Evolutionary conservation across 2,888 invertebrate species (phyloP).

Genomic region (Geotrupes spiniger): DNA sequence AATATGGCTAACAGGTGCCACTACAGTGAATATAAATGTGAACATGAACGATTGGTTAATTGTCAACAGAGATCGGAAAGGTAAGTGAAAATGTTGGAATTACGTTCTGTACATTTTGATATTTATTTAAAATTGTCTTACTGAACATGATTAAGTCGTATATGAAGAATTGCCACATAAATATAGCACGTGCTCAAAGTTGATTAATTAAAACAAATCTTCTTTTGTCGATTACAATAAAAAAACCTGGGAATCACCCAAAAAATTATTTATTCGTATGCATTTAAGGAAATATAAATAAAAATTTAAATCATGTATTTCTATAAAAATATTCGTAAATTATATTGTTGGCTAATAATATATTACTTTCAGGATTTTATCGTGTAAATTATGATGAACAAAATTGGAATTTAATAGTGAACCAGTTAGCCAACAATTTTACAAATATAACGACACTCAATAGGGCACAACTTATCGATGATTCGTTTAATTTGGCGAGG

Average conservation of each 20-base stretch:
- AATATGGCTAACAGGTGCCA: neutral
- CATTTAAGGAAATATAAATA: too few species aligned
- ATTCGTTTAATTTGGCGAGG: conserved; percentile 47
- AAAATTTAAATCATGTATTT: too few species aligned
- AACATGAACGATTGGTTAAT: conserved; percentile 1
- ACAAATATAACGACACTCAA: conserved; percentile 47
- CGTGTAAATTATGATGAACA: conserved; percentile 33
- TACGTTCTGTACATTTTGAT: too few species aligned
- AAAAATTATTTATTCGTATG: too few species aligned
- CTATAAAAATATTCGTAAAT: too few species aligned
- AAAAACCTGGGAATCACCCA: too few species aligned
- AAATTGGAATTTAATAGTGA: conserved; percentile 29
- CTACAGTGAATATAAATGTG: neutral
- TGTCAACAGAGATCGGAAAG: conserved; percentile 5
- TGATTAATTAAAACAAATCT: too few species aligned
- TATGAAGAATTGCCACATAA: too few species aligned
- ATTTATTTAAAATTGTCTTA: too few species aligned
- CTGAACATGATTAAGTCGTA: too few species aligned
- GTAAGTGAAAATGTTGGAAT: neutral
- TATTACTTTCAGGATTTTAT: conserved; percentile 28
- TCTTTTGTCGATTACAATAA: too few species aligned
- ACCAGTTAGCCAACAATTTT: conserved; percentile 18
- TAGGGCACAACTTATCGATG: conserved; percentile 56
- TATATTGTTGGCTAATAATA: neutral
- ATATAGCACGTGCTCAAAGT: too few species aligned